Conservation (phyloP, 1,140 invertebrate species). For the Pectinophora gossypiella region DNA sequence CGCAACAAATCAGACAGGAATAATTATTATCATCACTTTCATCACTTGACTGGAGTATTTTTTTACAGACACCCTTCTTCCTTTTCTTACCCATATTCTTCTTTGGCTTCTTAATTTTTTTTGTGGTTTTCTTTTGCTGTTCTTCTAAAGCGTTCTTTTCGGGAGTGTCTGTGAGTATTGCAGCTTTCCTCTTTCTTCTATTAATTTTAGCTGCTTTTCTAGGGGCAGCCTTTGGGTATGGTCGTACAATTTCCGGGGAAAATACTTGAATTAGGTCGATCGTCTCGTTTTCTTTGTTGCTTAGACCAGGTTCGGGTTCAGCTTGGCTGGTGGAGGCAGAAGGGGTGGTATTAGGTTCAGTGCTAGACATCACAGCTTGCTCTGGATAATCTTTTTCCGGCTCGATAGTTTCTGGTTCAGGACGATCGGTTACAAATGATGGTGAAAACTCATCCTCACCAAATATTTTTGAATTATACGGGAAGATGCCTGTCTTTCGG, state of each 20-base stretch:
- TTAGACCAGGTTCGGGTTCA: conserved; percentile 17
- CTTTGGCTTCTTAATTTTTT: conserved; percentile 28
- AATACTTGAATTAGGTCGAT: conserved; percentile 13
- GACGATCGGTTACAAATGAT: conserved; percentile 30
- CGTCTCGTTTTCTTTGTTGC: conserved; percentile 28
- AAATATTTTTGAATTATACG: conserved; percentile 35
- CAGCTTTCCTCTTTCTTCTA: conserved; percentile 21
- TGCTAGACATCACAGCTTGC: conserved; percentile 9
- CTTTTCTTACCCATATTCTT: conserved; percentile 19
- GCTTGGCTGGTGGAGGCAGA: conserved; percentile 25
- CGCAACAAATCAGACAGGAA: conserved; percentile 25
- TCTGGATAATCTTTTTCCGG: no score
- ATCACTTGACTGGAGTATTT: conserved; percentile 32
- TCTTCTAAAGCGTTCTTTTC: conserved; percentile 19
- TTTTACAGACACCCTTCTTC: conserved; percentile 25
- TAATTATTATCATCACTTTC: conserved; percentile 24
- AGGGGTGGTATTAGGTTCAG: conserved; percentile 21
- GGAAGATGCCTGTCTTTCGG: conserved; percentile 30
- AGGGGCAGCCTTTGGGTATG: conserved; percentile 23
- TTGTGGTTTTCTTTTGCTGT: conserved; percentile 21
- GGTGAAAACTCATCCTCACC: conserved; percentile 29
- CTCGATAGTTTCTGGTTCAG: conserved; percentile 17
- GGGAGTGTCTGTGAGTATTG: conserved; percentile 23
- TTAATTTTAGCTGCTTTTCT: conserved; percentile 19
- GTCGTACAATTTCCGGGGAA: conserved; percentile 25